phyloP scores from a whole-genome alignment of 2,113 vertebrate genomes.

The Urocitellus parryii region DNA sequence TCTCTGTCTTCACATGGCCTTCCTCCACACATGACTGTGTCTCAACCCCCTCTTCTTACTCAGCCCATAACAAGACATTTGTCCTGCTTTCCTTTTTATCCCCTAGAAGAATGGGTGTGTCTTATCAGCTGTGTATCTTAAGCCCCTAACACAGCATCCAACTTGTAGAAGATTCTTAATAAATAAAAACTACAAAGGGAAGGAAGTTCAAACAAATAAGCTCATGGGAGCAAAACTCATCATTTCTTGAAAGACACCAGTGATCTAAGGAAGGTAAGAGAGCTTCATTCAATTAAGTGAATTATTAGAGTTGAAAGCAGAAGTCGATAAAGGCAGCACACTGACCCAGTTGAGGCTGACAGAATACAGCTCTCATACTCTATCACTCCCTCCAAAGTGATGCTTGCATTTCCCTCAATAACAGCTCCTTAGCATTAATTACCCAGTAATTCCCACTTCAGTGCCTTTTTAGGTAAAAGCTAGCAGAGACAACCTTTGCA shows the following conservation, averaged over 20 bases:
- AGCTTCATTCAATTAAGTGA: slow-evolving; percentile 53
- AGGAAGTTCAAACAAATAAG: slow-evolving; percentile 49
- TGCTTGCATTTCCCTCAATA: slow-evolving; percentile 41
- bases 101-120: neutral
- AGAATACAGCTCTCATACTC: neutral
- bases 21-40: neutral
- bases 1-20: neutral
- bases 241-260: slow-evolving; percentile 56
- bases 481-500: neutral
- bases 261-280: slow-evolving; percentile 45
- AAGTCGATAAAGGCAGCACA: neutral
- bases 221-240: slow-evolving; percentile 49
- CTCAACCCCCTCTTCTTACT: neutral
- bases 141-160: neutral
- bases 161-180: neutral
- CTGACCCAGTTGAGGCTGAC: neutral
- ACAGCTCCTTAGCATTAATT: slow-evolving; percentile 32
- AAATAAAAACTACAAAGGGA: slow-evolving; percentile 29
- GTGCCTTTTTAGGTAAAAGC: neutral
- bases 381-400: slow-evolving; percentile 1
- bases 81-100: neutral
- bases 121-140: neutral
- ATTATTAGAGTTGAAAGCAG: slow-evolving; percentile 47
- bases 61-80: neutral
- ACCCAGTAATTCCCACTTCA: slow-evolving; percentile 36